Base-by-base conservation (phyloP, 2,797 vertebrate species). In the Anguilla marmorata region DNA sequence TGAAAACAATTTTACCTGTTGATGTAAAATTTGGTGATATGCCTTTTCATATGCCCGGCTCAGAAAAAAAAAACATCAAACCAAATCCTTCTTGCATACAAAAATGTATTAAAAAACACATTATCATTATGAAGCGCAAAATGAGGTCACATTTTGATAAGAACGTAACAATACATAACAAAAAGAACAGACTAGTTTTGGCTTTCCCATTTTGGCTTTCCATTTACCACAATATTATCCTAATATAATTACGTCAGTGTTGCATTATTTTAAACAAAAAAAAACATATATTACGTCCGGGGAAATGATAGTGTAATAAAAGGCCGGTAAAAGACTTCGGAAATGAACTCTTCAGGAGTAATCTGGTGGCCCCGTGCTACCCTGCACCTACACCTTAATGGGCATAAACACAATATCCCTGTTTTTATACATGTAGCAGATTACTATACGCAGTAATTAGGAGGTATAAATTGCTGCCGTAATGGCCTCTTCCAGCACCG, bases 391-490 rank as follows among this genome's bases (percentile, higher is more conserved):
- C 5, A 50, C 76, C 41, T 80, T 80, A 80, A 80, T 80, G 76
- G 76, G 76, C 2, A 80, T 24, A 41, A 80, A 80, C 37, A 50
- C 41, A 80, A 48, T 80, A 45, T 79, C 9, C 76, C 76, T 12
- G 27, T 24, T 88, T 86, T 88, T 91, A 89, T 88, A 80, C 90
- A 89, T 92, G 90, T 90, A 91, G 91, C 90, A 72, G 66, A 91
- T 89, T 82, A 87, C 92, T 91, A 86, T 88, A 90, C 88, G 84
- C 60, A 86, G 92, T 93, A 94, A 95, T 95, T 95, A 95, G 92
- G 92, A 91, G 90, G 90, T 92, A 91, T 91, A 91, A 93, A 94
- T 95, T 92, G 93, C 87, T 3, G 52, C 92, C 94, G 93, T 93
- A 95, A 95, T 93, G 92, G 93, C 93, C 95, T 92, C 91, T 92